phyloP scores from a whole-genome alignment of 1,140 invertebrate species.

The Drosophila orena region DNA sequence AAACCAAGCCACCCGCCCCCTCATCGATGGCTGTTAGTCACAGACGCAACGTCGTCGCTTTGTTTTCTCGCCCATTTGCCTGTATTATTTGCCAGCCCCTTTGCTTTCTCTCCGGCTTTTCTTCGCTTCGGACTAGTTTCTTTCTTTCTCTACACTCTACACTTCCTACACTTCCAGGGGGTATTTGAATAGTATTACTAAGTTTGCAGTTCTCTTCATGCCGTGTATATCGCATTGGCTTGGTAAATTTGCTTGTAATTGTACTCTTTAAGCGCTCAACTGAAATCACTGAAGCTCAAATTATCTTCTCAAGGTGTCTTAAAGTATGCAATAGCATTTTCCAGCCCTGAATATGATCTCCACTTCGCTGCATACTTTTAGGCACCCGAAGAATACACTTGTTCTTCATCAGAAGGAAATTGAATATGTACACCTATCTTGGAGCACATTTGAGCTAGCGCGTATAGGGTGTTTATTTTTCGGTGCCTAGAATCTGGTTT shows the following conservation, averaged over 20 bases:
- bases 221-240: too few species aligned
- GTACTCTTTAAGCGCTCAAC: too few species aligned
- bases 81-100: constrained; percentile 32
- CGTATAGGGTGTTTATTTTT: background rate
- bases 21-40: constrained; percentile 69
- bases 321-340: too few species aligned
- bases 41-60: constrained; percentile 74
- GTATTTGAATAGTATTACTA: background rate
- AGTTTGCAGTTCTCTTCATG: background rate
- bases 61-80: constrained; percentile 66
- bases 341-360: too few species aligned
- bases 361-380: too few species aligned
- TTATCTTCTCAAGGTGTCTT: too few species aligned
- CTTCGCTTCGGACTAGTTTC: constrained; percentile 36
- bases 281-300: too few species aligned
- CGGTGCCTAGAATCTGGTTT: background rate
- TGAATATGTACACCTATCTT: too few species aligned
- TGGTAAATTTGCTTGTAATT: too few species aligned
- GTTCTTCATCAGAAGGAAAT: too few species aligned
- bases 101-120: constrained; percentile 40
- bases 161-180: background rate
- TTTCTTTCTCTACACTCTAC: constrained; percentile 1
- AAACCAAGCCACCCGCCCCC: background rate
- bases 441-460: background rate
- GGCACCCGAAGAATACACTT: too few species aligned